Base-by-base conservation (phyloP, 2,888 invertebrate genomes). In the Stegophylla sp. region DNA sequence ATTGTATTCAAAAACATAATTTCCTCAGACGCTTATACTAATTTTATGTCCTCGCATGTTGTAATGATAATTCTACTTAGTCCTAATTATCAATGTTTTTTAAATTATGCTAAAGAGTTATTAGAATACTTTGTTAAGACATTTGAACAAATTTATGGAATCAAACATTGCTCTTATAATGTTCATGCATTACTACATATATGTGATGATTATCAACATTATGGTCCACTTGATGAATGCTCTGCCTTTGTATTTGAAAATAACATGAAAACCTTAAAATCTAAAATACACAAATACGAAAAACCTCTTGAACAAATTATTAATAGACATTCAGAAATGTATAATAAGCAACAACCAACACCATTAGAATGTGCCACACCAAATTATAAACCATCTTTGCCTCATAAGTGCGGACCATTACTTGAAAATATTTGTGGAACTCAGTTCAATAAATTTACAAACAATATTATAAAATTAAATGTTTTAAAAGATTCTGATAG, bases 61-160 rank as follows among this genome's bases (percentile, higher is more conserved):
- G 23, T 23, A 13, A 56, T 56, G 56, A 23, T 56, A 3, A 59
- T 26, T 26, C 13, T 26, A 1, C 26, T 59, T 10, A 59, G 26
- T 59, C 59, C 59, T 13, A 59, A 59, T 13, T 26, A 26, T 59
- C 26, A 59, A 59, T 4, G 26, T 20, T 59, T 13, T 59, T 23
- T 59, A 13, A 59, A 59, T 59, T 59, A 59, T 59, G 59, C 59
- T 59, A 59, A 28, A 59, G 59, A 59, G 1, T 59, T 59, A 28
- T 59, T 59, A 17, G 26, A 59, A 1, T 28, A 59, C 26, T 59
- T 59, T 28, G 59, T 59, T 26, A 59, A 59, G 59, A 59, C 59
- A 3, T 59, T 59, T 59, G 15, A 59, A 28, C 26, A 26, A 15
- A 59, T 26, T 26, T 59, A 59, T 59, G 59, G 59, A 15, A 13